Conservation (phyloP, 2,113 vertebrate genomes). For the Pygoscelis antarcticus region DNA sequence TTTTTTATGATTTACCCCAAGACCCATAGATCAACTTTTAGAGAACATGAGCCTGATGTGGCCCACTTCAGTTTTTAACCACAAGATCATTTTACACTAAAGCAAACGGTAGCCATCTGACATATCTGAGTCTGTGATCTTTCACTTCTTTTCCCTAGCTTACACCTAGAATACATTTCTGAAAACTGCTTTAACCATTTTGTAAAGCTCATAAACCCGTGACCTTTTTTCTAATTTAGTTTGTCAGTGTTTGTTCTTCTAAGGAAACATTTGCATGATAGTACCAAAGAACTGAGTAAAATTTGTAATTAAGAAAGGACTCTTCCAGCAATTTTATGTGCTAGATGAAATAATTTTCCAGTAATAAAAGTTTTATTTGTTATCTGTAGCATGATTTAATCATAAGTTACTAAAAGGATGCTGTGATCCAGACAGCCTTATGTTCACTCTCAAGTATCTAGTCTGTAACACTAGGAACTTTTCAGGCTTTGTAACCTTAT, state of each 20-base stretch:
- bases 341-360: constrained; percentile 40
- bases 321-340: constrained; percentile 25
- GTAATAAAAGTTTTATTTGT: constrained; percentile 59
- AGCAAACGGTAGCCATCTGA: neutral
- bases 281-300: neutral
- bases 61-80: neutral
- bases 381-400: constrained; percentile 50
- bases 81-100: neutral
- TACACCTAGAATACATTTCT: neutral
- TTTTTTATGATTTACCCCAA: neutral
- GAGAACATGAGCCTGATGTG: neutral
- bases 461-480: neutral
- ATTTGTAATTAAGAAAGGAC: constrained; percentile 29
- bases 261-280: constrained; percentile 18
- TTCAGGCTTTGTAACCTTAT: constrained; percentile 9
- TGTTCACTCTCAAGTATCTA: constrained; percentile 3
- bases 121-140: neutral
- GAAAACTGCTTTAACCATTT: neutral
- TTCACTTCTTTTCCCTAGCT: neutral
- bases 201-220: constrained; percentile 7
- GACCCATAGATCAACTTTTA: neutral
- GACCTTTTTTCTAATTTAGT: neutral
- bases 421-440: constrained; percentile 24
- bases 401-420: constrained; percentile 18
- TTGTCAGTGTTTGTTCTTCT: constrained; percentile 7